Conservation (phyloP, 2,797 vertebrate species). For the Liparis tanakae region DNA sequence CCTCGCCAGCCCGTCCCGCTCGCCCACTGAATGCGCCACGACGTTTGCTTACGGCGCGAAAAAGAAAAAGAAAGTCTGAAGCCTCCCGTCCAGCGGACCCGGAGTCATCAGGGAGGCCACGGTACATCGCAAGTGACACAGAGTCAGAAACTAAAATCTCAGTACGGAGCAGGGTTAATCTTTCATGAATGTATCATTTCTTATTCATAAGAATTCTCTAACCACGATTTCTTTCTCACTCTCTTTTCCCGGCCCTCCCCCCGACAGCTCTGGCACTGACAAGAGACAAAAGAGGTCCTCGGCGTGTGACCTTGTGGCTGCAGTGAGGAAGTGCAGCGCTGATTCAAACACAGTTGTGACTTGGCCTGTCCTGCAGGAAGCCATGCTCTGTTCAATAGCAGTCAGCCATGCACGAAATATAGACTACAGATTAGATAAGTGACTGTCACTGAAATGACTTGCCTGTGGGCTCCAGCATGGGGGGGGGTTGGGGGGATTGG, state of each 20-base stretch:
- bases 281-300: constrained; percentile 32
- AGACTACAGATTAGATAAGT: constrained; percentile 51
- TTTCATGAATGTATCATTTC: constrained; percentile 82
- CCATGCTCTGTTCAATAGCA: constrained; percentile 38
- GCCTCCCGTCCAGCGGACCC: constrained; percentile 46
- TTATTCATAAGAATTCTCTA: constrained; percentile 80
- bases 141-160: constrained; percentile 79
- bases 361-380: constrained; percentile 16
- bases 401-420: constrained; percentile 39
- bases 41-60: constrained; percentile 71
- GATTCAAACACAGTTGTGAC: constrained; percentile 35
- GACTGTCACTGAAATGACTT: constrained; percentile 49
- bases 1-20: constrained; percentile 39
- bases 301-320: constrained; percentile 50
- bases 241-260: neutral
- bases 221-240: constrained; percentile 45
- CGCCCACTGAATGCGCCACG: constrained; percentile 31
- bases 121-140: constrained; percentile 78
- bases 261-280: constrained; percentile 40
- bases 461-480: constrained; percentile 26
- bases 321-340: constrained; percentile 40
- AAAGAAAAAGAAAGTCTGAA: constrained; percentile 44
- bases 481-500: constrained; percentile 11
- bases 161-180: constrained; percentile 77
- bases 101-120: constrained; percentile 69